These are phyloP conservation scores for Octomys mimax DNA, from an alignment of 2,797 vertebrate species.

Conservation along the genomic window DNA sequence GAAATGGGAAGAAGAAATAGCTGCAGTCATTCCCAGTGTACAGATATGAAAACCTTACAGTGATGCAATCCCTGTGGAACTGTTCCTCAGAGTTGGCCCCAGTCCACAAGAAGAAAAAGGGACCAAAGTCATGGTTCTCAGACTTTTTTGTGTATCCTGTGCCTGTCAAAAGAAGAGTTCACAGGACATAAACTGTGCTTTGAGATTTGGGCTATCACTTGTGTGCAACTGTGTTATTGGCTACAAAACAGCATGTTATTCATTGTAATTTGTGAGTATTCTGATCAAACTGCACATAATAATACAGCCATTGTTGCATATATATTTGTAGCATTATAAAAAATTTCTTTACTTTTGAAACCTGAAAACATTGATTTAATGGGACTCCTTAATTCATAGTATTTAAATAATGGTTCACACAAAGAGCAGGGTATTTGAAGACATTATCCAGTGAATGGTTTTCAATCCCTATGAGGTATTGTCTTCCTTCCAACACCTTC, in stretches of 20 bases:
- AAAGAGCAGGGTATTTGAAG: conserved; percentile 26
- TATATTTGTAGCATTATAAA: conserved; percentile 14
- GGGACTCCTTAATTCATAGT: conserved; percentile 20
- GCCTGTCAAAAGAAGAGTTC: neutral
- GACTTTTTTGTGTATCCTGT: neutral
- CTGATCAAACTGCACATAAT: neutral
- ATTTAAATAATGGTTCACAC: conserved; percentile 20
- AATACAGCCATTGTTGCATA: neutral
- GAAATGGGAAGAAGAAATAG: neutral
- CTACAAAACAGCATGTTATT: neutral
- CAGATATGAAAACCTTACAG: neutral
- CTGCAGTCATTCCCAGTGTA: too few relatives aligned
- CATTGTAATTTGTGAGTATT: conserved; percentile 6
- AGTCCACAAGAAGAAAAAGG: neutral
- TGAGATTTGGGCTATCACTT: neutral
- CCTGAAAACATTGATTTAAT: conserved; percentile 15
- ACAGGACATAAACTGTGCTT: neutral
- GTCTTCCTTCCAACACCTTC: neutral
- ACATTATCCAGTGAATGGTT: neutral
- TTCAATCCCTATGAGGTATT: neutral
- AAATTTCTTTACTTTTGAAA: conserved; percentile 56
- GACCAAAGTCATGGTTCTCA: neutral
- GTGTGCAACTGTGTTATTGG: neutral
- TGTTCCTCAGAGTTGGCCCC: neutral
- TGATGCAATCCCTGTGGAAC: neutral